A percentile compares a stretch with the other conserved stretches of the same genome.
Evolutionary conservation across 1,140 invertebrate species (phyloP).

Genomic region (Mya arenaria): DNA sequence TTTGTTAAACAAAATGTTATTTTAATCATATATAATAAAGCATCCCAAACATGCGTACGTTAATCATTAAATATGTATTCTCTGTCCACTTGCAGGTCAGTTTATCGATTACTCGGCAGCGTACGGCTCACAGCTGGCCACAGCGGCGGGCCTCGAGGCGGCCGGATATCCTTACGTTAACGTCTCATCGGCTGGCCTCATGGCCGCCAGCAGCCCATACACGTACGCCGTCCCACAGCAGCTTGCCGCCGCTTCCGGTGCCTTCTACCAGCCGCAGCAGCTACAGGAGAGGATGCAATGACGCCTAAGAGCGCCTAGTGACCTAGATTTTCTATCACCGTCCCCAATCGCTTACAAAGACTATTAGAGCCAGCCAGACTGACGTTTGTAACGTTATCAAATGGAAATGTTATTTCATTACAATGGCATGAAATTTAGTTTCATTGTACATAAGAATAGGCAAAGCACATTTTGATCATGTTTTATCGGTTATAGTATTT

Average conservation of each 20-base stretch:
- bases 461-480: too few relatives aligned
- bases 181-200: slow-evolving; percentile 41
- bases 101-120: slow-evolving; percentile 67
- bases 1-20: too few relatives aligned
- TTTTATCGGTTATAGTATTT: too few relatives aligned
- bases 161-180: slow-evolving; percentile 67
- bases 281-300: slow-evolving; percentile 71
- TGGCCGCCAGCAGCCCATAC: slow-evolving; percentile 66
- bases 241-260: slow-evolving; percentile 63
- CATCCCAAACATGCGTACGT: too few relatives aligned
- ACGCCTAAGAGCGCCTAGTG: slow-evolving; percentile 19
- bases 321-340: slow-evolving; percentile 38
- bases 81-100: slow-evolving; percentile 2
- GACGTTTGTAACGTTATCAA: too few relatives aligned
- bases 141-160: slow-evolving; percentile 53
- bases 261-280: slow-evolving; percentile 68
- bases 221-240: slow-evolving; percentile 72
- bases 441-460: too few relatives aligned
- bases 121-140: slow-evolving; percentile 55
- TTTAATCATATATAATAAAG: too few relatives aligned
- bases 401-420: too few relatives aligned
- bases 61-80: too few relatives aligned
- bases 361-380: too few relatives aligned
- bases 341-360: too few relatives aligned
- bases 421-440: too few relatives aligned